Percentiles rank a stretch among this genome's conserved stretches.
Conservation (phyloP, 2,797 vertebrate genomes). For the Pteronotus mesoamericanus region DNA sequence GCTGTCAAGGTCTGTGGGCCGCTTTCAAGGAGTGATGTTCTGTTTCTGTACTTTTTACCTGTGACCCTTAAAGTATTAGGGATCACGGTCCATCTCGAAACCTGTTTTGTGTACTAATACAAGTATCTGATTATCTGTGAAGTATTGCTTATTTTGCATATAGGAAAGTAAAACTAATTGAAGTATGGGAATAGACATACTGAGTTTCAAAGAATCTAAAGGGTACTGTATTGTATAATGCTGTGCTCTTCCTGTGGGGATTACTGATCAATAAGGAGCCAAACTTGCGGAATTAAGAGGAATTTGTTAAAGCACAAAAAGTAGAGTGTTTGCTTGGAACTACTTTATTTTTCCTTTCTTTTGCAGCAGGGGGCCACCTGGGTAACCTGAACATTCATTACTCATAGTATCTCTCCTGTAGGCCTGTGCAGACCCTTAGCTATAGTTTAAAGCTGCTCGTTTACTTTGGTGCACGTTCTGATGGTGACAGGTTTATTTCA, state of each 20-base stretch:
- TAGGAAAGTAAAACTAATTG: constrained; percentile 7
- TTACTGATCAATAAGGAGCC: constrained; percentile 10
- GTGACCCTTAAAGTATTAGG: background rate
- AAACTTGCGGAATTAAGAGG: constrained; percentile 15
- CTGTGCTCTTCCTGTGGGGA: background rate
- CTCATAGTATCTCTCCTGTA: background rate
- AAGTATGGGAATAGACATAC: background rate
- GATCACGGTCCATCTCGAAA: background rate
- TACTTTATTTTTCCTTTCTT: background rate
- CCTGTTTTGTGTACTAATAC: background rate
- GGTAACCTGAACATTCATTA: background rate
- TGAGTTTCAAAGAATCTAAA: constrained; percentile 13
- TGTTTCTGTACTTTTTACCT: background rate
- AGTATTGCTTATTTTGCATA: constrained; percentile 19
- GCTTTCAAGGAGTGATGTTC: background rate
- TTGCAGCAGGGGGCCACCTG: background rate
- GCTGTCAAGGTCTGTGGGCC: background rate
- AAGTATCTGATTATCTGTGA: background rate
- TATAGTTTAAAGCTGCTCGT: background rate
- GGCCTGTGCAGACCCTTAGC: background rate
- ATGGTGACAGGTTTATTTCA: constrained; percentile 57
- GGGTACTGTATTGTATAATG: background rate
- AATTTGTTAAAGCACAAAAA: constrained; percentile 30
- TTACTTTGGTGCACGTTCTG: constrained; percentile 51
- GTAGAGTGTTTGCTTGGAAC: background rate